Evolutionary conservation across 2,113 vertebrate species (phyloP).

Genomic region (Phaetusa simplex): DNA sequence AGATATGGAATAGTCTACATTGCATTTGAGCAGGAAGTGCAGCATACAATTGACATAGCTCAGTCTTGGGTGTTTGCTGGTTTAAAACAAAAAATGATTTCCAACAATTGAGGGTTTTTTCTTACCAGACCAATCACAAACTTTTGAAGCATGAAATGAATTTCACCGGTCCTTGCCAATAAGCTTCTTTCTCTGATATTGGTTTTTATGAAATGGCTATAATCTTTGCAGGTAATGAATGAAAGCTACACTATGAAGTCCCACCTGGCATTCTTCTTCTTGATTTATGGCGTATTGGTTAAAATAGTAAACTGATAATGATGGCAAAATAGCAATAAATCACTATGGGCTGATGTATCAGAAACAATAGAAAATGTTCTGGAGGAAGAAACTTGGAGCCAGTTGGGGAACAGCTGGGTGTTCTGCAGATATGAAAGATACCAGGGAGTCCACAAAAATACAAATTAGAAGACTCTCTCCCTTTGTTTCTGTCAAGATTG

Average conservation of each 20-base stretch:
- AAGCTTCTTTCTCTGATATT: conserved; percentile 74
- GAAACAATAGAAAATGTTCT: conserved; percentile 60
- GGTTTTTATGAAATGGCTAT: conserved; percentile 77
- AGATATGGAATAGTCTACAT: conserved; percentile 21
- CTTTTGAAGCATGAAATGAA: conserved; percentile 85
- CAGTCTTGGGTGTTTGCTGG: conserved; percentile 47
- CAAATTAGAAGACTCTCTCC: neutral
- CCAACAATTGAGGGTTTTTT: conserved; percentile 58
- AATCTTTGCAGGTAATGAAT: conserved; percentile 79
- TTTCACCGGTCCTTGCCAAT: conserved; percentile 73
- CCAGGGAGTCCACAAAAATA: conserved; percentile 6
- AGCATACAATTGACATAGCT: conserved; percentile 56
- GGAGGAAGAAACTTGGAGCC: conserved; percentile 41
- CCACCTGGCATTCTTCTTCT: conserved; percentile 73
- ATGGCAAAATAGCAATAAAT: conserved; percentile 65
- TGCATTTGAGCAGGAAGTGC: conserved; percentile 36
- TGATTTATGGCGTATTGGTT: conserved; percentile 77
- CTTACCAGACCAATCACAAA: conserved; percentile 73
- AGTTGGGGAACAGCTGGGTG: conserved; percentile 8
- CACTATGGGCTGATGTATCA: conserved; percentile 52
- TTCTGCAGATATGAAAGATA: conserved; percentile 41
- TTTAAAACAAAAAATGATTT: conserved; percentile 74
- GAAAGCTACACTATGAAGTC: conserved; percentile 75
- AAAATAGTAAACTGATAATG: conserved; percentile 78
- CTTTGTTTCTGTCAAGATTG: conserved; percentile 35